Evolutionary conservation across 2,113 vertebrate species (phyloP), one percentile per base, ranked within the genome.

Genomic region (Mellivora capensis): DNA sequence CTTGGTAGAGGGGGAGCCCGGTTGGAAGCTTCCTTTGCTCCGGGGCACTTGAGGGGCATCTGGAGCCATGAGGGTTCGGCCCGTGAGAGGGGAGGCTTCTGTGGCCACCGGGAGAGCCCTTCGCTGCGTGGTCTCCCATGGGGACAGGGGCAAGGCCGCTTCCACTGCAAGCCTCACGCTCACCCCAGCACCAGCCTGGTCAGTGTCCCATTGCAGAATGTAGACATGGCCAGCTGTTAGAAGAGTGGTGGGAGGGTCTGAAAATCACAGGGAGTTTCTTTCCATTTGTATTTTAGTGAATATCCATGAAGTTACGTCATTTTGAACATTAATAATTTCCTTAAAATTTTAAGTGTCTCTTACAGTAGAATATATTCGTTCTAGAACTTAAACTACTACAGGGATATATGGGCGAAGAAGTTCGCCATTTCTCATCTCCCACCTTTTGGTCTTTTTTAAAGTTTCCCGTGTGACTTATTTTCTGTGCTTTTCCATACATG

Each of bases 171-270:
- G 6, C 57, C n/a, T 42, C 31, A 17, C 1, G 3, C 31, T 61
- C 0, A 42, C 5, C 2, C 1, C 3, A 0, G 14, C 2, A n/a
- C 37, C 31, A 34, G 4, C 12, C 6, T 9, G 1, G 12, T 25
- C 11, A 4, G n/a, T 37, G 0, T 8, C 14, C 34, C 4, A 21
- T 5, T 14, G 12, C 21, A 10, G 72, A 54, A 18, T 20, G 29
- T 8, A 37, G 39, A 39, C 2, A 0, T 3, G 18, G 49, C 4
- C 21, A n/a, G 4, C 42, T 0, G 0, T 21, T 6, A 42, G 62
- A 10, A 29, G 54, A 37, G 8, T 1, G 4, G 4, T 31, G 17
- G 42, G 42, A 83, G 59, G 7, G 31, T 37, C 23, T 44, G 17
- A 57, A 17, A 47, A 7, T 27, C 12, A 15, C 0, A 2, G 17